phyloP scores from a whole-genome alignment of 2,113 vertebrate genomes.

The Okapia johnstoni region DNA sequence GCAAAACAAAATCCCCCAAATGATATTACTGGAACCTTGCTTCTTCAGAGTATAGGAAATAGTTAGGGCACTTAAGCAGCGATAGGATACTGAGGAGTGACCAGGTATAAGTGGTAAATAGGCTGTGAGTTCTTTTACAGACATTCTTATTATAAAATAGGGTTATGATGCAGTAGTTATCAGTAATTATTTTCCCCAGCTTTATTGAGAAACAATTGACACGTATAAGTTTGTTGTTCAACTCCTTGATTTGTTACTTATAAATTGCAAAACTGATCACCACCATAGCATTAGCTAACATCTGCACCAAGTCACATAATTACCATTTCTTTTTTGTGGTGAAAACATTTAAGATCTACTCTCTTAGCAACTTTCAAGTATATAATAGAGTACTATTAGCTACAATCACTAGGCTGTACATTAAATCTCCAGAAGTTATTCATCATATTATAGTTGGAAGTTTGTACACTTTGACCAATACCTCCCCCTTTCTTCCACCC shows the following conservation, averaged over 20 bases:
- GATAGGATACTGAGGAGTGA: not conserved
- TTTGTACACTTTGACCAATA: not conserved
- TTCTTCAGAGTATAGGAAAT: not conserved
- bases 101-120: not conserved
- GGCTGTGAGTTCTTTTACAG: not conserved
- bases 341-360: not conserved
- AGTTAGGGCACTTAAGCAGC: not conserved
- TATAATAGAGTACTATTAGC: not conserved
- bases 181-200: not conserved
- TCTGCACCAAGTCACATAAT: not conserved
- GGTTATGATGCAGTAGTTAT: not conserved
- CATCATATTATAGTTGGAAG: not conserved
- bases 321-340: not conserved
- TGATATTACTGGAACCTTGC: not conserved
- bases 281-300: not conserved
- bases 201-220: not conserved
- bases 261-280: not conserved
- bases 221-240: not conserved
- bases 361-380: not conserved
- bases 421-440: not conserved
- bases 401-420: not conserved
- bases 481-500: not conserved
- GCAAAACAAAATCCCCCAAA: not conserved
- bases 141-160: not conserved
- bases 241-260: not conserved